phyloP scores from a whole-genome alignment of 2,113 vertebrate species.

The Ardeotis arabs region DNA sequence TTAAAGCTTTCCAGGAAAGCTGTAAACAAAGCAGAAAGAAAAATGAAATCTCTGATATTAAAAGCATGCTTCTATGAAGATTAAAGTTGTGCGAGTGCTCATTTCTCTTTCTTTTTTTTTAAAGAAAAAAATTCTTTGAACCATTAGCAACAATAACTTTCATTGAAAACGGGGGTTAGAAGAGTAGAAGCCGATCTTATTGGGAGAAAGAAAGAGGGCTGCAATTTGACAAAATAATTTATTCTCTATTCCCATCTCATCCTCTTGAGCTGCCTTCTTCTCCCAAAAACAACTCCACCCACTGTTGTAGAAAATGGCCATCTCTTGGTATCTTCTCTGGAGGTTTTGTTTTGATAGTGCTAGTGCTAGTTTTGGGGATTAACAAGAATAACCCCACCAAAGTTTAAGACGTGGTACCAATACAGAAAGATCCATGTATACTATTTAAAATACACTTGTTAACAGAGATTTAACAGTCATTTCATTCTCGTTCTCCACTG shows the following conservation, averaged over 20 bases:
- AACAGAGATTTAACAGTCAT: conserved; percentile 41
- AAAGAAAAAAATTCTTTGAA: background rate
- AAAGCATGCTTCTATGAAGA: background rate
- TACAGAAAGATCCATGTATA: background rate
- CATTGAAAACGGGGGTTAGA: background rate
- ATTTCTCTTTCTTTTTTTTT: background rate
- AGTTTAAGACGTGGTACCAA: background rate
- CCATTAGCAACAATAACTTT: background rate
- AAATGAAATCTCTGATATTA: background rate
- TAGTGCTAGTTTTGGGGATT: conserved; percentile 1
- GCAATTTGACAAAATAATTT: background rate
- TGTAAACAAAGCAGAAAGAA: background rate
- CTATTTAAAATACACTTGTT: conserved; percentile 42
- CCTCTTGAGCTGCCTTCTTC: background rate
- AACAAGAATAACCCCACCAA: background rate
- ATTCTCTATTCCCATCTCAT: background rate
- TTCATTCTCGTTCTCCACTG: conserved; percentile 54
- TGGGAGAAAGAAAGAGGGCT: background rate
- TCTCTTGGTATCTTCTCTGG: background rate
- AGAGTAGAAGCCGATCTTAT: background rate
- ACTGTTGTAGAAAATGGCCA: background rate
- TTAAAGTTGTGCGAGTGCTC: background rate
- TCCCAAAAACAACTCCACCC: background rate
- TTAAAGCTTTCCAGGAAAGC: background rate
- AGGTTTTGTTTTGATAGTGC: conserved; percentile 32